Conservation (phyloP, 2,888 invertebrate species). For the Sympetrum striolatum region DNA sequence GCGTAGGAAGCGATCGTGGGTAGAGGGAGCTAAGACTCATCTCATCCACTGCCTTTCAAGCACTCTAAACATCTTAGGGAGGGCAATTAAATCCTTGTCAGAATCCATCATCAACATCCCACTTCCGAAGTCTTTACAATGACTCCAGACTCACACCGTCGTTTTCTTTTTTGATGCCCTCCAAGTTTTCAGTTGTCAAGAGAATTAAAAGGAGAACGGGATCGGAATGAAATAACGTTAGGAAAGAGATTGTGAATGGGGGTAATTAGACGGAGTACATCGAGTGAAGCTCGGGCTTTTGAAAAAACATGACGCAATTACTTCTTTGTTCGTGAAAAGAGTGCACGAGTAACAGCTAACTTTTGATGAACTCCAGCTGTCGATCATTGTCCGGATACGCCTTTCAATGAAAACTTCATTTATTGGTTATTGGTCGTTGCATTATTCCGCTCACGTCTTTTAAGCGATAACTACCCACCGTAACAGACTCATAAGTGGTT, state of each 20-base stretch:
- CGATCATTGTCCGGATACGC: not conserved
- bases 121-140: not conserved
- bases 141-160: not conserved
- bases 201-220: not conserved
- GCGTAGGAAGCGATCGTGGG: not conserved
- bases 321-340: not conserved
- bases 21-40: not conserved
- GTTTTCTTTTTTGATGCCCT: not conserved
- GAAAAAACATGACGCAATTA: not conserved
- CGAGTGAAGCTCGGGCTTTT: not conserved
- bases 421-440: not conserved
- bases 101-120: slow-evolving; percentile 10
- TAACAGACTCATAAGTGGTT: no score
- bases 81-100: slow-evolving; percentile 8
- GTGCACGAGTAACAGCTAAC: not conserved
- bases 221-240: not conserved
- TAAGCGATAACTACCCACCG: no score
- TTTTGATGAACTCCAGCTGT: not conserved
- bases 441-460: no score
- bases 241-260: not conserved
- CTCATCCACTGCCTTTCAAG: not conserved
- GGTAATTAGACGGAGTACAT: not conserved
- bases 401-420: not conserved
- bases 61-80: not conserved
- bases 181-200: not conserved